A percentile compares a stretch with the other conserved stretches of the same genome.
These are phyloP conservation scores for Peromyscus maniculatus DNA, from an alignment of 2,113 vertebrate species.

Conservation along the genomic window DNA sequence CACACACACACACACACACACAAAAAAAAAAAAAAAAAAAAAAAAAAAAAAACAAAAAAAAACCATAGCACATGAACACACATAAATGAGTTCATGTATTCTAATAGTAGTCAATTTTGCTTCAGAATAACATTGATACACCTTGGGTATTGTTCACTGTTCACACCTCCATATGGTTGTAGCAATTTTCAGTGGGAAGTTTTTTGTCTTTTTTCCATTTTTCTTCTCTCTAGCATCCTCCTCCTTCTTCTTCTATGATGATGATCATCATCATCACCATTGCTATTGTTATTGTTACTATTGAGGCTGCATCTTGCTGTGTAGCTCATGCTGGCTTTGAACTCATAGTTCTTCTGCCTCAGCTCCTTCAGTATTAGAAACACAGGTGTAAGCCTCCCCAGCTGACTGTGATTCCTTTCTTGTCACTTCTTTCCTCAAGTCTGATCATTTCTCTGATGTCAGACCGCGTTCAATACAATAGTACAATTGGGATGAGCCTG, in stretches of 20 bases:
- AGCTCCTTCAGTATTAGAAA: neutral
- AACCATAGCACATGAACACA: neutral
- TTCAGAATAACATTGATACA: conserved; percentile 34
- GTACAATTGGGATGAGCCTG: neutral
- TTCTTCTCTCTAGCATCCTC: too few relatives aligned
- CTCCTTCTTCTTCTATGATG: neutral
- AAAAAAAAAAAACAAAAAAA: too few relatives aligned
- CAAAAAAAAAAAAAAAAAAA: neutral
- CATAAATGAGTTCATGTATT: neutral
- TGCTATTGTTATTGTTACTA: neutral
- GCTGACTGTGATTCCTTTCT: neutral
- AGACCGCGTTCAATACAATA: neutral
- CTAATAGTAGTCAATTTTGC: neutral
- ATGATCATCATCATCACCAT: neutral
- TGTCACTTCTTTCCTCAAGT: neutral
- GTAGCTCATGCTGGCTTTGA: neutral
- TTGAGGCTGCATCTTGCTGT: neutral
- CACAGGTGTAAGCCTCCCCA: neutral
- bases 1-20: neutral
- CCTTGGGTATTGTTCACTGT: neutral
- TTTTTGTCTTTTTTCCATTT: neutral
- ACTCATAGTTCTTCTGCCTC: neutral
- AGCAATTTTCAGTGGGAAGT: neutral
- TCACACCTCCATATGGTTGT: neutral
- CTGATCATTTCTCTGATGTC: conserved; percentile 14